phyloP scores from a whole-genome alignment of 2,113 vertebrate genomes.

The Morone saxatilis region DNA sequence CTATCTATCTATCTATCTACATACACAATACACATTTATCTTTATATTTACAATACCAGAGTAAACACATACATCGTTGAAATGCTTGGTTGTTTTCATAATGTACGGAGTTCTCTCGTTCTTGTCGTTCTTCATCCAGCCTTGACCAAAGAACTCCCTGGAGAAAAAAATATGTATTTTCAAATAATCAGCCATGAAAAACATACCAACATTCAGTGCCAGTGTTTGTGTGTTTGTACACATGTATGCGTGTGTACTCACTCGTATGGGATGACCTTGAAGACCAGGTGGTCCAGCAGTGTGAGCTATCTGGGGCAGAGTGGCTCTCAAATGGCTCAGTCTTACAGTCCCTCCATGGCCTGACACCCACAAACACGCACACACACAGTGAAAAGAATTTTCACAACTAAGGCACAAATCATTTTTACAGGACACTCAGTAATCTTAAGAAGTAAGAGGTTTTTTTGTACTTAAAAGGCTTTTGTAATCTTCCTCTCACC shows the following conservation, averaged over 20 bases:
- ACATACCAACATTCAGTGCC: not conserved
- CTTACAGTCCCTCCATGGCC: constrained; percentile 86
- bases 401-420: constrained; percentile 2
- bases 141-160: constrained; percentile 98
- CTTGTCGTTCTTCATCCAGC: constrained; percentile 99
- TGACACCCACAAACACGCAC: constrained; percentile 66
- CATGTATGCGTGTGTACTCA: constrained; percentile 78
- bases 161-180: not conserved
- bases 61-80: constrained; percentile 91
- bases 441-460: not conserved
- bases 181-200: constrained; percentile 10
- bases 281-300: constrained; percentile 95
- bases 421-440: not conserved
- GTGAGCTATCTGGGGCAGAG: constrained; percentile 97
- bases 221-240: not conserved
- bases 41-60: not conserved
- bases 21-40: too few relatives aligned
- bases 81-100: constrained; percentile 98
- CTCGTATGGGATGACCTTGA: constrained; percentile 97
- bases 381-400: not conserved
- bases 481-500: constrained; percentile 81
- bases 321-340: constrained; percentile 94
- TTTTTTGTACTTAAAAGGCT: not conserved
- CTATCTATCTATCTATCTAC: not conserved
- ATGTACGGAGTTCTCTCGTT: constrained; percentile 96